Evolutionary conservation across 2,113 vertebrate species (phyloP), one percentile per base, ranked within the genome.

Genomic region (Saimiri boliviensis): DNA sequence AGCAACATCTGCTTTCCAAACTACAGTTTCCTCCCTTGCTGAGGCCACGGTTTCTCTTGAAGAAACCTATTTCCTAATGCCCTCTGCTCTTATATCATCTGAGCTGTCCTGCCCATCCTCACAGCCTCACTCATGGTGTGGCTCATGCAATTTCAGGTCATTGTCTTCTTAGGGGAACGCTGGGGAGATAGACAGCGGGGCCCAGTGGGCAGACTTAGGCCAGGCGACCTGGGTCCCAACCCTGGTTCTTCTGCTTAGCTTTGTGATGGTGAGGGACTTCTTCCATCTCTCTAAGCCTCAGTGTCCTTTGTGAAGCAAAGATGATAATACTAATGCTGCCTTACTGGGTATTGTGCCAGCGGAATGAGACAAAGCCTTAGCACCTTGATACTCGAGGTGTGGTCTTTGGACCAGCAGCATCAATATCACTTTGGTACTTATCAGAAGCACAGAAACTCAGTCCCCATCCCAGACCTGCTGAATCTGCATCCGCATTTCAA

Each of bases 11-110:
- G 35, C 68, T 86, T 94, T 94, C 73, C 37, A 77, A 52, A 56
- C 4, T 9, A 19, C 1, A 37, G 47, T 25, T 56, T 82, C 70
- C 19, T 56, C 17, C 20, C 7, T 3, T 0, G 2, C 60, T 23
- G n/a, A 54, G 81, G 73, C 54, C 25, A 9, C 10, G 13, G 3
- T 42, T 74, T 74, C 71, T 80, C 45, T n/a, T 7, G 42, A 49
- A 40, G 58, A 80, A 76, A 5, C 40, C 70, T 5, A 70, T 66
- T 86, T 68, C 40, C 21, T 16, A 20, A 35, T 14, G 21, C 21
- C 0, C 0, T 37, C 70, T 63, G 35, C 56, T 20, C 13, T 30
- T 4, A 35, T 0, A 8, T 56, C 42, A 0, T 23, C 1, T 2
- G 52, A 32, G 23, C 47, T 32, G 10, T 19, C 30, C 42, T 30